These are phyloP conservation scores for Pilophorus perplexus DNA, from an alignment of 2,888 invertebrate genomes.

Conservation along the genomic window DNA sequence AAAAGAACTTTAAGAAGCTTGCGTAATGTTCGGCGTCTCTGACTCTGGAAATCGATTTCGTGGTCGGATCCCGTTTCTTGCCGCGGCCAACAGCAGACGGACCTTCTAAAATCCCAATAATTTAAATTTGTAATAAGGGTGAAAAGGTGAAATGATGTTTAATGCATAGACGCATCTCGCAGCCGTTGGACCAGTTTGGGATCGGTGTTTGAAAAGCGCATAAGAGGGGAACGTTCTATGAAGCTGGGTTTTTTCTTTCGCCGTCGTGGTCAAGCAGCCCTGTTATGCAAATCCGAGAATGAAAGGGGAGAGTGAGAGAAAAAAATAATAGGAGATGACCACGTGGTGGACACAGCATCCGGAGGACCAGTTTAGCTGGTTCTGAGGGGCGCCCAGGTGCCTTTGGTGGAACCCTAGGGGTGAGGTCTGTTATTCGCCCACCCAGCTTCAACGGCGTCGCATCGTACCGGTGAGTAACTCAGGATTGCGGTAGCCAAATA, in stretches of 20 bases:
- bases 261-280: conserved; percentile 10
- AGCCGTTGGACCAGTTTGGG: conserved; percentile 31
- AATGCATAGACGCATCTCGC: conserved; percentile 23
- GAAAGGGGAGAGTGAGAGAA: conserved; percentile 20
- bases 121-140: conserved; percentile 31
- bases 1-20: too few relatives aligned
- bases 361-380: conserved; percentile 33
- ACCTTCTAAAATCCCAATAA: too few relatives aligned
- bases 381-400: conserved; percentile 23
- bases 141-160: conserved; percentile 29
- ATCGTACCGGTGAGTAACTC: too few relatives aligned
- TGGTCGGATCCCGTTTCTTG: too few relatives aligned
- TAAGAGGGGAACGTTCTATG: conserved; percentile 1
- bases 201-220: conserved; percentile 31
- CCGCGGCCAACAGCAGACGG: too few relatives aligned
- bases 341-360: conserved; percentile 36
- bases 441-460: too few relatives aligned
- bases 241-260: conserved; percentile 19
- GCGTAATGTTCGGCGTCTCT: too few relatives aligned
- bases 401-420: background rate
- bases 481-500: too few relatives aligned
- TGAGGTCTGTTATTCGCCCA: too few relatives aligned
- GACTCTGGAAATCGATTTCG: too few relatives aligned
- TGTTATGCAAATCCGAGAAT: conserved; percentile 20
- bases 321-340: conserved; percentile 32